These are phyloP conservation scores for Nylanderia fulva DNA, from an alignment of 1,140 invertebrate genomes.

Conservation along the genomic window DNA sequence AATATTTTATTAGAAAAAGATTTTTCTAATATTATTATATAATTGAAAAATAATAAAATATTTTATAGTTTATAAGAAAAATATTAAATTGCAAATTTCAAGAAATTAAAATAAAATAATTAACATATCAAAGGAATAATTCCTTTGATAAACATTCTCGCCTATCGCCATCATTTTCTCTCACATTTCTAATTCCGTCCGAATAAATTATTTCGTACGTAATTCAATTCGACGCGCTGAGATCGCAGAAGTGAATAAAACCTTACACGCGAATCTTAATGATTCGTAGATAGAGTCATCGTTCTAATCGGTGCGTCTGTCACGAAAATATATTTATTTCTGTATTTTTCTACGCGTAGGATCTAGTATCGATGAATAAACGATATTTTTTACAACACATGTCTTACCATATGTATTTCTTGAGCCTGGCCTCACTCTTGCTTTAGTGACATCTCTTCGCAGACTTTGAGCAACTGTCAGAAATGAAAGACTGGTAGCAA, in stretches of 20 bases:
- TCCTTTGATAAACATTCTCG: not conserved
- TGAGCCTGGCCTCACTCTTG: not conserved
- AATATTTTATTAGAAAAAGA: too few relatives aligned
- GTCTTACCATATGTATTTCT: not conserved
- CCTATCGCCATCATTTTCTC: not conserved
- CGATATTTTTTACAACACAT: conserved; percentile 43
- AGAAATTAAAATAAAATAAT: too few relatives aligned
- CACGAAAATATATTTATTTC: conserved; percentile 44
- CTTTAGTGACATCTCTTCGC: conserved; percentile 4
- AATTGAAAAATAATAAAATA: too few relatives aligned
- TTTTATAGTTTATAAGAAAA: too few relatives aligned
- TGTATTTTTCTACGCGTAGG: not conserved
- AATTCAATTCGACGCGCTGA: conserved; percentile 7
- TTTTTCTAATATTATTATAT: too few relatives aligned
- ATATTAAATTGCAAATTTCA: too few relatives aligned
- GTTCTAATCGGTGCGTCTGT: not conserved
- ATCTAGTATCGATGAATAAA: conserved; percentile 57
- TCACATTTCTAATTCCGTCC: not conserved
- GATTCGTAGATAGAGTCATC: not conserved
- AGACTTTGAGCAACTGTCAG: not conserved
- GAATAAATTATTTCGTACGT: not conserved
- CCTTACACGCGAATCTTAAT: not conserved
- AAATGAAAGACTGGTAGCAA: not conserved
- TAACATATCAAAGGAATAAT: too few relatives aligned
- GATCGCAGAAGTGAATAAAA: not conserved